Evolutionary conservation across 2,888 invertebrate species (phyloP).

Genomic region (Apoderus coryli): DNA sequence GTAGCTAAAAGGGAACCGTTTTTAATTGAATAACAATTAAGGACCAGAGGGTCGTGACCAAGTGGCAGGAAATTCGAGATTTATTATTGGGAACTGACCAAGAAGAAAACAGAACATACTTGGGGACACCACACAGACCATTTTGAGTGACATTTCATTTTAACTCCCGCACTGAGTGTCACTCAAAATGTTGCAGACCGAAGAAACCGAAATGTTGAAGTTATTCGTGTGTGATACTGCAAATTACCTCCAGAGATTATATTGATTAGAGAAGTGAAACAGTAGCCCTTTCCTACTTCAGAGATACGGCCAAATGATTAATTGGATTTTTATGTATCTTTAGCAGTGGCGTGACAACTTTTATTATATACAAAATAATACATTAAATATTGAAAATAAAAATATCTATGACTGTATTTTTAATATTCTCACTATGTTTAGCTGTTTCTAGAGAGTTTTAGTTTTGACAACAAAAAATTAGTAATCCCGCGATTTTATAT

Average conservation of each 20-base stretch:
- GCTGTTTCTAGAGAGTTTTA: too few relatives aligned
- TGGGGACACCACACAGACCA: conserved; percentile 28
- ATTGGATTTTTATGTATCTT: too few relatives aligned
- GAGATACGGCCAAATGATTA: too few relatives aligned
- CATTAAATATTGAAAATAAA: too few relatives aligned
- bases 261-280: conserved; percentile 28
- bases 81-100: conserved; percentile 31
- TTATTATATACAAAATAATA: too few relatives aligned
- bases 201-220: conserved; percentile 21
- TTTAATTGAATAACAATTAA: conserved; percentile 21
- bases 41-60: conserved; percentile 13
- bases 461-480: too few relatives aligned
- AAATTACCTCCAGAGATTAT: conserved; percentile 30
- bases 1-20: conserved; percentile 16
- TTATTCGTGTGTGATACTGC: conserved; percentile 31
- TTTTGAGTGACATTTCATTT: conserved; percentile 37
- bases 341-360: too few relatives aligned
- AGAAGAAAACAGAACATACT: conserved; percentile 32
- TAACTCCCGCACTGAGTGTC: conserved; percentile 32
- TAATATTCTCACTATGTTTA: too few relatives aligned
- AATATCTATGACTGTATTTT: too few relatives aligned
- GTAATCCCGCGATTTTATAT: too few relatives aligned
- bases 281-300: too few relatives aligned
- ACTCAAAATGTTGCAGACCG: conserved; percentile 30
- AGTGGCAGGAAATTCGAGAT: conserved; percentile 23